These are phyloP conservation scores for Temnothorax nylanderi DNA, from an alignment of 1,140 invertebrate genomes.

Conservation along the genomic window DNA sequence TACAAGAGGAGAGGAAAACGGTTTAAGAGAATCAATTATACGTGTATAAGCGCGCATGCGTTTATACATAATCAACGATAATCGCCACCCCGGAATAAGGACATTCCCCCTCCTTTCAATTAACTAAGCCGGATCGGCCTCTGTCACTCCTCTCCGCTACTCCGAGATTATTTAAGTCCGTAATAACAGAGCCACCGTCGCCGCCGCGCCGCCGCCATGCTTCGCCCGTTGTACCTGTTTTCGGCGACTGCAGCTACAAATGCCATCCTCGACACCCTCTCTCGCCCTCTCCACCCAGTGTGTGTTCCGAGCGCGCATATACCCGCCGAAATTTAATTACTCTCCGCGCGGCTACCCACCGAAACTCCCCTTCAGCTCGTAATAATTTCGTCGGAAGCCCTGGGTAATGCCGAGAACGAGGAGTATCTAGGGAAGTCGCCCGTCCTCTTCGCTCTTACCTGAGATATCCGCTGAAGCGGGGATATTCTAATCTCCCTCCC, in stretches of 20 bases:
- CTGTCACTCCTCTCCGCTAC: conserved; percentile 27
- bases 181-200: conserved; percentile 69
- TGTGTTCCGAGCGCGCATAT: conserved; percentile 24
- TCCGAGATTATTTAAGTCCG: conserved; percentile 73
- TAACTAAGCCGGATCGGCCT: conserved; percentile 62
- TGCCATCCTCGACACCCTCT: neutral
- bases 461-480: conserved; percentile 36
- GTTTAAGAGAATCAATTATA: neutral
- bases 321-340: conserved; percentile 75
- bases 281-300: neutral
- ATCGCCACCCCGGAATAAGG: neutral
- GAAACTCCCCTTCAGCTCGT: conserved; percentile 68
- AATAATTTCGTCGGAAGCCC: conserved; percentile 72
- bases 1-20: too few relatives aligned
- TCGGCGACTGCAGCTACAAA: conserved; percentile 42
- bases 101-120: conserved; percentile 22
- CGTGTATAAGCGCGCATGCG: too few relatives aligned
- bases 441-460: conserved; percentile 28
- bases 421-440: conserved; percentile 43
- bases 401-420: conserved; percentile 63
- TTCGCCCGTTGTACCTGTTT: conserved; percentile 26
- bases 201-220: conserved; percentile 34
- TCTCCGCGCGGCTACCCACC: conserved; percentile 64
- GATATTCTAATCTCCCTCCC: conserved; percentile 64
- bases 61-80: neutral